Evolutionary conservation across 2,113 vertebrate genomes (phyloP).

Genomic region (Hippolais icterina): DNA sequence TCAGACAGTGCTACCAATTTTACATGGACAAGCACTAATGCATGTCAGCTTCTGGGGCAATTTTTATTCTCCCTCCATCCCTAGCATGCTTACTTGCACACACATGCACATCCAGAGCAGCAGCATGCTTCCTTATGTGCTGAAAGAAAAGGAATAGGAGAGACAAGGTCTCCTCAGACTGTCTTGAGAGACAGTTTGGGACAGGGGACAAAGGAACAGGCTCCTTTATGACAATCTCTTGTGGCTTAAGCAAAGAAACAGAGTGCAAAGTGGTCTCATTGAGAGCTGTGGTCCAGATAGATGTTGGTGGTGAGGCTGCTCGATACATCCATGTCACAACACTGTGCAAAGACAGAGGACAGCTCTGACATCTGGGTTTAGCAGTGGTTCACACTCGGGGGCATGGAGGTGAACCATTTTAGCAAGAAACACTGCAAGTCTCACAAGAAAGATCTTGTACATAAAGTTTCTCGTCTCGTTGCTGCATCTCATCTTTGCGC

Average conservation of each 20-base stretch:
- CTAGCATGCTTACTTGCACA: not conserved
- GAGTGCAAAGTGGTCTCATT: not conserved
- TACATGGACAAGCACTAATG: not conserved
- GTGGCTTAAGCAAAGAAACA: not conserved
- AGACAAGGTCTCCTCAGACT: not conserved
- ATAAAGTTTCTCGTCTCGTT: fast-evolving
- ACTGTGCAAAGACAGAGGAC: not conserved
- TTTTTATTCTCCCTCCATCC: not conserved
- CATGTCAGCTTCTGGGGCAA: not conserved
- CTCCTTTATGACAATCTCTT: not conserved
- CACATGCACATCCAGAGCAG: not conserved
- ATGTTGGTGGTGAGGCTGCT: not conserved
- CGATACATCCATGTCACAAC: fast-evolving
- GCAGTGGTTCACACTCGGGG: not conserved
- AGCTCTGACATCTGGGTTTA: not conserved
- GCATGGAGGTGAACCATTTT: not conserved
- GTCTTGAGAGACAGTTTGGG: not conserved
- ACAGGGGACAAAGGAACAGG: not conserved
- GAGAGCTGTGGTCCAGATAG: not conserved
- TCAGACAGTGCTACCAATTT: not conserved
- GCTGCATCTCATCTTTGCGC: fast-evolving
- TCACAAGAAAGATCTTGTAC: not conserved
- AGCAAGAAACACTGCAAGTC: fast-evolving
- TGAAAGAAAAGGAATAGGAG: not conserved
- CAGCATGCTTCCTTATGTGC: fast-evolving